Evolutionary conservation across 2,113 vertebrate species (phyloP), one percentile per base, ranked within the genome.

Genomic region (Nycticebus coucang): DNA sequence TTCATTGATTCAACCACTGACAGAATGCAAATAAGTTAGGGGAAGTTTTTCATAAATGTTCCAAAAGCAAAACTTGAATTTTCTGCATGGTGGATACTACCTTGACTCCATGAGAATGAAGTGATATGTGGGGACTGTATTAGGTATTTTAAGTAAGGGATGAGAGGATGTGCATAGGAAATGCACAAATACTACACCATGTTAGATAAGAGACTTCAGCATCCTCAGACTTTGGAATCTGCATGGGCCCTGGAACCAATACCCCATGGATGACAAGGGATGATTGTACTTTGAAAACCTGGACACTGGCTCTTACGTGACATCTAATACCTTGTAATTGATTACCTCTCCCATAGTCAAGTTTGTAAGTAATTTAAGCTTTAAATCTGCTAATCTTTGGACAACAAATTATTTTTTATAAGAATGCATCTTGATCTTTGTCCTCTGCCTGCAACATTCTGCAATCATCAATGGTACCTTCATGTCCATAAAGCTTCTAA

Each of bases 381-480:
- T 74, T 26, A 91, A 11, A 35, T 57, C 35, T 59, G 2, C 22
- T 71, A 12, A 84, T 26, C 60, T 80, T 78, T 21, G 22, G 37
- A 3, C 4, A 24, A 79, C 33, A 71, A 59, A 22, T 74, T 21
- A 30, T 33, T 66, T 88, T 85, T 45, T 35, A 13, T 83, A 53
- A n/a, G 45, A 91, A 80, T 37, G 24, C 0, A 22, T 37, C 18
- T 14, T 66, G 19, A 35, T 85, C 62, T 85, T n/a, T 81, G 30
- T 60, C 37, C 62, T 64, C n/a, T 92, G n/a, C 45, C n/a, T 87
- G 4, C 0, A 26, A 78, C 78, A n/a, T 7, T 7, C 15, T 3
- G 22, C 33, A 41, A 33, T 22, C 55, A 14, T 5, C 11, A 2
- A 1, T 0, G 12, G 9, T 15, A 14, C 0, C 4, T 24, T 64